A percentile compares a stretch with the other conserved stretches of the same genome.
Conservation (phyloP, 2,888 invertebrate genomes). For the Andrena marginata region DNA sequence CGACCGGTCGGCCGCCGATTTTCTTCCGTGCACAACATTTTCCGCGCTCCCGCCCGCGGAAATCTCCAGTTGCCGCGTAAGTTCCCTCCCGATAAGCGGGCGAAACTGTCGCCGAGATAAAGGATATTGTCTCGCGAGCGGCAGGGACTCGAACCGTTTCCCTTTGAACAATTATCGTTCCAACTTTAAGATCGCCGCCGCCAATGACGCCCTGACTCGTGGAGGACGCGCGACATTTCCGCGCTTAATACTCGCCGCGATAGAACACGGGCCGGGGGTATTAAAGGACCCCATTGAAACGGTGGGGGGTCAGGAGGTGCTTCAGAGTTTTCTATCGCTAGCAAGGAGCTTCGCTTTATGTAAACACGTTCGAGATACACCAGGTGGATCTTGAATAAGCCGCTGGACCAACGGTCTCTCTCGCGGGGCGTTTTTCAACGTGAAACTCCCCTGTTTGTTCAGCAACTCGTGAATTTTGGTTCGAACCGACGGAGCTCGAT, state of each 20-base stretch:
- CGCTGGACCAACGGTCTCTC: neutral
- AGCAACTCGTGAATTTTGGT: no score
- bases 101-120: constrained; percentile 63
- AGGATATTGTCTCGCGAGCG: constrained; percentile 54
- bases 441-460: neutral
- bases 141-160: constrained; percentile 30
- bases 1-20: constrained; percentile 31
- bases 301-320: neutral
- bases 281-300: constrained; percentile 21
- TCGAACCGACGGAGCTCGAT: no score
- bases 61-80: constrained; percentile 53
- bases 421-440: neutral
- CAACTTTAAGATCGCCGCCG: constrained; percentile 36
- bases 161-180: constrained; percentile 64
- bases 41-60: constrained; percentile 46
- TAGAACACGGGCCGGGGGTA: constrained; percentile 22
- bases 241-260: constrained; percentile 22
- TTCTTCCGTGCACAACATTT: constrained; percentile 63
- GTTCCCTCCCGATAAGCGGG: constrained; percentile 63
- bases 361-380: constrained; percentile 14
- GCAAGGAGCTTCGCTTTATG: constrained; percentile 1
- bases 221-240: constrained; percentile 17
- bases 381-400: constrained; percentile 6
- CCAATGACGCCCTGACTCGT: constrained; percentile 30
- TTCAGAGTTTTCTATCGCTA: constrained; percentile 13